These are phyloP conservation scores for Lota lota DNA, from an alignment of 2,113 vertebrate genomes.

Conservation along the genomic window DNA sequence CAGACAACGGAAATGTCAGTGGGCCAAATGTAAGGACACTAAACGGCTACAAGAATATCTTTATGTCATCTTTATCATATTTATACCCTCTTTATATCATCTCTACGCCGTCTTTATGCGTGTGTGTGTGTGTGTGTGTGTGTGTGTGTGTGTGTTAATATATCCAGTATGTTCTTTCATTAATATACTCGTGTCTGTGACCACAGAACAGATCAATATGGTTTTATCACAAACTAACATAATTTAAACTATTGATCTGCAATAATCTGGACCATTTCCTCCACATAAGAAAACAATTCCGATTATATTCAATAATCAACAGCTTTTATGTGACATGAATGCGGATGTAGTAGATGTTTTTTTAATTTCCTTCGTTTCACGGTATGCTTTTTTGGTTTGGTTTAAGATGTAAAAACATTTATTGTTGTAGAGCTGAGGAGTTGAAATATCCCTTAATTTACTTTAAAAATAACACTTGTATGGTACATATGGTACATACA, in stretches of 20 bases:
- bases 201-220: conserved; percentile 11
- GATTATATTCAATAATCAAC: background rate
- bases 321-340: no score
- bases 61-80: no score
- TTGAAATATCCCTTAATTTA: no score
- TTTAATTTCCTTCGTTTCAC: no score
- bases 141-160: background rate
- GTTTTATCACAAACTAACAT: background rate
- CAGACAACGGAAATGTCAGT: background rate
- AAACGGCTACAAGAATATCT: background rate
- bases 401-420: no score
- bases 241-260: conserved; percentile 13
- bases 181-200: conserved; percentile 14
- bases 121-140: background rate
- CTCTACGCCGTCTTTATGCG: no score
- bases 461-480: no score
- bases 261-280: conserved; percentile 15
- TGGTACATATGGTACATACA: no score
- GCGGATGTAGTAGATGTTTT: no score
- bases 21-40: background rate
- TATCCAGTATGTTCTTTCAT: conserved; percentile 15
- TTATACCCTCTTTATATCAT: no score
- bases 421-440: no score
- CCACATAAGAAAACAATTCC: conserved; percentile 9
- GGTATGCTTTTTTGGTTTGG: no score